These are phyloP conservation scores for Brachypteracias leptosomus DNA, from an alignment of 2,113 vertebrate genomes.

Conservation along the genomic window DNA sequence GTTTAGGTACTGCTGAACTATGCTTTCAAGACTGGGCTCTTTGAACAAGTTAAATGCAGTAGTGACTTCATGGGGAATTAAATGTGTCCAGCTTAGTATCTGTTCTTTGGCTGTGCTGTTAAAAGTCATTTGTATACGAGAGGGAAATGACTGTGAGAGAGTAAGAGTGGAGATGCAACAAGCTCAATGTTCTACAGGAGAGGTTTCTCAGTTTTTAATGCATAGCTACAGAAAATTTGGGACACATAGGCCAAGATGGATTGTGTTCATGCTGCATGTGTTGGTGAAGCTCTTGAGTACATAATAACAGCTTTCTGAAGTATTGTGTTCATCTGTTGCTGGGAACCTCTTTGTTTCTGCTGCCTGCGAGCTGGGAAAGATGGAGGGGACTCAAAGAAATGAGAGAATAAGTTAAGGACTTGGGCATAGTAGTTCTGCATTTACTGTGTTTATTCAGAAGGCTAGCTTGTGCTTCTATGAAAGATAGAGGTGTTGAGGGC, in stretches of 20 bases:
- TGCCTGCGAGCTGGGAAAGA: background rate
- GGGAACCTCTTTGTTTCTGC: background rate
- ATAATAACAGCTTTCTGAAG: background rate
- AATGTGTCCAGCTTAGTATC: background rate
- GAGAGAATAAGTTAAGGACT: background rate
- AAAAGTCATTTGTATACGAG: background rate
- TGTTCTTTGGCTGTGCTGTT: background rate
- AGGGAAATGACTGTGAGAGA: background rate
- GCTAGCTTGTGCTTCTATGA: background rate
- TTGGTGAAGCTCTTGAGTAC: background rate
- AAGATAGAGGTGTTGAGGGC: background rate
- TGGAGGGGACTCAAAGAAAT: background rate
- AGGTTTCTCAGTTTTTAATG: background rate
- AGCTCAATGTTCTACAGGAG: background rate
- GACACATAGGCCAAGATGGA: accelerated
- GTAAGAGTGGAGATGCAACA: background rate
- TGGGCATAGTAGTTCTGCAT: background rate
- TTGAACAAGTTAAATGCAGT: background rate
- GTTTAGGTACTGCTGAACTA: background rate
- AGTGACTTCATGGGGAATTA: background rate
- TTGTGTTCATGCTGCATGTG: background rate
- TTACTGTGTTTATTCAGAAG: background rate
- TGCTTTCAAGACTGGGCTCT: background rate
- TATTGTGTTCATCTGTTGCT: background rate
- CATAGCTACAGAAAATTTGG: background rate